Conservation (phyloP, 1,140 invertebrate genomes). For the Bilobella aurantiaca region DNA sequence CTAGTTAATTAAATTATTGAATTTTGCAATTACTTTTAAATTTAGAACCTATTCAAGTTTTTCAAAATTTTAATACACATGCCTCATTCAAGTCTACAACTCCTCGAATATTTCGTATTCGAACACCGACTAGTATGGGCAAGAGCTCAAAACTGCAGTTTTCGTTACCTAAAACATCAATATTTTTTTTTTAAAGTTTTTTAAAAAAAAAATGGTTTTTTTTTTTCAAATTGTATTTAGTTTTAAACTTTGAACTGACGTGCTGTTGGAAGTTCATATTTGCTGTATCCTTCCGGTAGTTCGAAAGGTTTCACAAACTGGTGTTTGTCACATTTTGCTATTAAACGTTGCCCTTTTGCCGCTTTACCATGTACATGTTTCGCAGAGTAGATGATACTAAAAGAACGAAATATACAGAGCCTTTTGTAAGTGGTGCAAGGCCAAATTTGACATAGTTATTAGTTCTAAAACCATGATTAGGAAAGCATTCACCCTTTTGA, state of each 20-base stretch:
- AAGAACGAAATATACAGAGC: neutral
- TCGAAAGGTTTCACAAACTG: neutral
- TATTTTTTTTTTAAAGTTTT: neutral
- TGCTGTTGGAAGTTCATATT: neutral
- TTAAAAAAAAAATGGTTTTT: neutral
- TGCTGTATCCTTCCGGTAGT: neutral
- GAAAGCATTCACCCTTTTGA: no score
- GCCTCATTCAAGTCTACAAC: neutral
- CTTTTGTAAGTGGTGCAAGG: neutral
- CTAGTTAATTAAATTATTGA: no score
- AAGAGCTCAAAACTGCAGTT: neutral
- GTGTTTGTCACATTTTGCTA: no score
- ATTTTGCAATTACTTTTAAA: neutral
- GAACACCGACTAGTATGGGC: neutral
- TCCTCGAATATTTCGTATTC: neutral
- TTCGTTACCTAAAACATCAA: neutral
- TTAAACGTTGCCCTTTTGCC: neutral
- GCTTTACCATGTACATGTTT: neutral
- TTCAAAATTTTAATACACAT: neutral
- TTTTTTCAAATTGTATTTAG: neutral
- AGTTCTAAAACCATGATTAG: no score
- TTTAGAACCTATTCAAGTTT: neutral
- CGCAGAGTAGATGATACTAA: neutral
- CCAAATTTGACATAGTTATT: neutral
- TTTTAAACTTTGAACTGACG: neutral